Conservation (phyloP, 2,113 vertebrate genomes). For the Phrynocephalus versicolor region DNA sequence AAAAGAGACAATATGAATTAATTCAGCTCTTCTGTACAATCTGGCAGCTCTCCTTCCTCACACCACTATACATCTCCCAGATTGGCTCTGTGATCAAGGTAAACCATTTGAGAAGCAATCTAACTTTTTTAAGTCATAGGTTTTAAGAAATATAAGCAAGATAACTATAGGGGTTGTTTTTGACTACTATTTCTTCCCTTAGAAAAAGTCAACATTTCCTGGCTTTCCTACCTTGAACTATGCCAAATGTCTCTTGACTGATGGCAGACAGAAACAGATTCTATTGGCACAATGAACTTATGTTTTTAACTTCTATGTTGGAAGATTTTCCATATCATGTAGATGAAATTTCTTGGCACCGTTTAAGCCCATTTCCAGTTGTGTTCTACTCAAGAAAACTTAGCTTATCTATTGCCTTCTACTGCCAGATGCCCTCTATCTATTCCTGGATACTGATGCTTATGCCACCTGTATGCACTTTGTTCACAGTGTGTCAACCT, state of each 20-base stretch:
- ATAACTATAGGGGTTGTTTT: neutral
- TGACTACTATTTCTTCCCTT: neutral
- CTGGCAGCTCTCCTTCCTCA: neutral
- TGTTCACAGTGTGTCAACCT: neutral
- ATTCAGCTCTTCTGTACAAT: neutral
- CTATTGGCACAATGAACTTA: neutral
- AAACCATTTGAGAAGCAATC: neutral
- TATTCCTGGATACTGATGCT: neutral
- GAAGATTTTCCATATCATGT: neutral
- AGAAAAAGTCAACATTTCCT: neutral
- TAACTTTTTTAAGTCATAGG: neutral
- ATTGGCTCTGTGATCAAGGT: neutral
- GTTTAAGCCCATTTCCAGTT: neutral
- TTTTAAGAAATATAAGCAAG: neutral
- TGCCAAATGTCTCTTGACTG: neutral
- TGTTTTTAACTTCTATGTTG: neutral
- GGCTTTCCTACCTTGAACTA: neutral
- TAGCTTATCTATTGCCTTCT: neutral
- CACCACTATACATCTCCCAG: neutral
- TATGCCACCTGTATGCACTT: neutral
- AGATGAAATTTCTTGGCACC: neutral
- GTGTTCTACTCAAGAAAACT: neutral
- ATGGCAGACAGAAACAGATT: neutral
- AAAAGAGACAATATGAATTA: neutral
- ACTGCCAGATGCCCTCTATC: neutral